Evolutionary conservation across 2,888 invertebrate genomes (phyloP).

Genomic region (Tinea pellionella): DNA sequence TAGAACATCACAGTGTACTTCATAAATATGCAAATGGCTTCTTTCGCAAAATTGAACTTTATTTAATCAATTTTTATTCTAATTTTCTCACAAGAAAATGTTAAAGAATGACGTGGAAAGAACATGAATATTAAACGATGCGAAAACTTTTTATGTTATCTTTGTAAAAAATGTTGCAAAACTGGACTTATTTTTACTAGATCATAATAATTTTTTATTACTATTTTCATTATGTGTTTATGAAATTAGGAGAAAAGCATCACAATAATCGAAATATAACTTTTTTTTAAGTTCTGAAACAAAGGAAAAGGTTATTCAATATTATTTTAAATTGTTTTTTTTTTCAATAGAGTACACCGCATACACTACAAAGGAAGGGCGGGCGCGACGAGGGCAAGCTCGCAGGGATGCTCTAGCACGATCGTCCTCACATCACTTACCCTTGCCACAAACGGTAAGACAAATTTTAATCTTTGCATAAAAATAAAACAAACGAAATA

Average conservation of each 20-base stretch:
- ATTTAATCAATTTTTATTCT: constrained; percentile 51
- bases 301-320: not conserved
- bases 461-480: too few species aligned
- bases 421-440: constrained; percentile 43
- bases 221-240: not conserved
- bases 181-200: not conserved
- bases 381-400: constrained; percentile 45
- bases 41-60: constrained; percentile 49
- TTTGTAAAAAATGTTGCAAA: not conserved
- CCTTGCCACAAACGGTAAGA: constrained; percentile 51
- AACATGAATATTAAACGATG: constrained; percentile 11
- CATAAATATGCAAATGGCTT: constrained; percentile 53
- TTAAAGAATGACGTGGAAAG: constrained; percentile 4
- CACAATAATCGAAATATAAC: too few species aligned
- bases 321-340: not conserved
- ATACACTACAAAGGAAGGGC: constrained; percentile 54
- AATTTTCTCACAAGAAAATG: constrained; percentile 29
- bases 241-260: too few species aligned
- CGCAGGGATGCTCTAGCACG: constrained; percentile 51
- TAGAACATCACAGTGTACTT: not conserved
- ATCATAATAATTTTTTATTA: not conserved
- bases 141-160: not conserved
- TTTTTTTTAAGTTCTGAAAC: too few species aligned
- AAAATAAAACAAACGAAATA: too few species aligned
- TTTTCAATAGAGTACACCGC: constrained; percentile 47